A percentile compares a stretch with the other conserved stretches of the same genome.
Evolutionary conservation across 2,888 invertebrate species (phyloP).

Genomic region (Epiperipatus broadwayi): DNA sequence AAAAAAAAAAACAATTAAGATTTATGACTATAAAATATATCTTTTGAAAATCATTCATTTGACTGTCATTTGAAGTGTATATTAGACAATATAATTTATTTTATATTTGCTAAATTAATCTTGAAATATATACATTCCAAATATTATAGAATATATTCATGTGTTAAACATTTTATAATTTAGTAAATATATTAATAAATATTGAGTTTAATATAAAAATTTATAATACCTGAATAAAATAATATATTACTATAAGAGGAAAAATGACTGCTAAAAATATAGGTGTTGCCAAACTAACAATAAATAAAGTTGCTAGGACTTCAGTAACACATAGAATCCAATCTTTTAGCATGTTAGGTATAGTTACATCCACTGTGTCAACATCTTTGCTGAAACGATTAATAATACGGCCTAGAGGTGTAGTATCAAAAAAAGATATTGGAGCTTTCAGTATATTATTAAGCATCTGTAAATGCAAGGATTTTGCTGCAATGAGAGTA

Average conservation of each 20-base stretch:
- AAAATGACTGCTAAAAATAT: conserved; percentile 8
- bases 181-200: too few relatives aligned
- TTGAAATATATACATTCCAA: too few relatives aligned
- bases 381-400: conserved; percentile 24
- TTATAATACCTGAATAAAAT: conserved; percentile 25
- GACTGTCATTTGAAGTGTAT: too few relatives aligned
- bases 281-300: conserved; percentile 14
- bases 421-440: conserved; percentile 18
- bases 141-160: too few relatives aligned
- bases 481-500: conserved; percentile 6
- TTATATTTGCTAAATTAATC: too few relatives aligned
- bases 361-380: conserved; percentile 20
- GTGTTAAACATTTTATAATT: too few relatives aligned
- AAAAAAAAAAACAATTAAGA: too few relatives aligned
- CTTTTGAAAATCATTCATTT: too few relatives aligned
- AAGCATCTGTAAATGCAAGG: conserved; percentile 16
- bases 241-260: conserved; percentile 16
- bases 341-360: conserved; percentile 16
- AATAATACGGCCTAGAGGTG: conserved; percentile 18
- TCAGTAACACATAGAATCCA: too few relatives aligned
- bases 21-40: too few relatives aligned
- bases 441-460: conserved; percentile 14
- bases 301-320: conserved; percentile 9
- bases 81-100: too few relatives aligned
- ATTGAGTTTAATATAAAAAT: too few relatives aligned